These are phyloP conservation scores for Channa maculata DNA, from an alignment of 2,113 vertebrate genomes.

Conservation along the genomic window DNA sequence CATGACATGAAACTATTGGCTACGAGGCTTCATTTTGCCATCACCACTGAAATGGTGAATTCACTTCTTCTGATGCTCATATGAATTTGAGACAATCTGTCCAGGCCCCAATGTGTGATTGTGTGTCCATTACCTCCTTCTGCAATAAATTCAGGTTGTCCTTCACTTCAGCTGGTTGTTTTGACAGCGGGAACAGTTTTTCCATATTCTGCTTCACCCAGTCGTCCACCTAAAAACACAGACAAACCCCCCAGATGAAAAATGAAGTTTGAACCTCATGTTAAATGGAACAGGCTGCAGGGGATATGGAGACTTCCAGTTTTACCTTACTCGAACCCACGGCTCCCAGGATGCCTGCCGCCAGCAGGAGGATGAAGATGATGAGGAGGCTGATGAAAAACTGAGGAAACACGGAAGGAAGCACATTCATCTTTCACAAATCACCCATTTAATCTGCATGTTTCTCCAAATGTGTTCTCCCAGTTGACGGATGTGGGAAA, in stretches of 20 bases:
- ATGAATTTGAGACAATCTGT: too few relatives aligned
- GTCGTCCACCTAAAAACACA: conserved; percentile 52
- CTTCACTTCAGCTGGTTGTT: fast-evolving
- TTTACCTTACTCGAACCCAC: conserved; percentile 57
- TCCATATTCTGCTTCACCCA: conserved; percentile 45
- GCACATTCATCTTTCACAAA: too few relatives aligned
- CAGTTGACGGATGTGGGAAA: too few relatives aligned
- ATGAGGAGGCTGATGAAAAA: conserved; percentile 79
- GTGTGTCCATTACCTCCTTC: conserved; percentile 45
- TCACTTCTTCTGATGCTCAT: too few relatives aligned
- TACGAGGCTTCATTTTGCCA: too few relatives aligned
- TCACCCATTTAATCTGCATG: too few relatives aligned
- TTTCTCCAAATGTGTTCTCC: too few relatives aligned
- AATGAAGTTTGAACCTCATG: fast-evolving
- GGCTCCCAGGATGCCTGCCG: conserved; percentile 75
- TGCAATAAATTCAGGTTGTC: conserved; percentile 63
- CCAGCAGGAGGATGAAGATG: conserved; percentile 81
- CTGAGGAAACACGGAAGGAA: conserved; percentile 36
- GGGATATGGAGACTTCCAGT: not conserved
- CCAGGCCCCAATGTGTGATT: too few relatives aligned
- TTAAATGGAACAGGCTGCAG: not conserved
- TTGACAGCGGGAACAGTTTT: conserved; percentile 16
- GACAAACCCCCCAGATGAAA: not conserved
- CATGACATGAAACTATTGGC: too few relatives aligned
- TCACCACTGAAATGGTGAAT: too few relatives aligned